Evolutionary conservation across 2,797 vertebrate species (phyloP).

Genomic region (Sphenopsis melanotis): DNA sequence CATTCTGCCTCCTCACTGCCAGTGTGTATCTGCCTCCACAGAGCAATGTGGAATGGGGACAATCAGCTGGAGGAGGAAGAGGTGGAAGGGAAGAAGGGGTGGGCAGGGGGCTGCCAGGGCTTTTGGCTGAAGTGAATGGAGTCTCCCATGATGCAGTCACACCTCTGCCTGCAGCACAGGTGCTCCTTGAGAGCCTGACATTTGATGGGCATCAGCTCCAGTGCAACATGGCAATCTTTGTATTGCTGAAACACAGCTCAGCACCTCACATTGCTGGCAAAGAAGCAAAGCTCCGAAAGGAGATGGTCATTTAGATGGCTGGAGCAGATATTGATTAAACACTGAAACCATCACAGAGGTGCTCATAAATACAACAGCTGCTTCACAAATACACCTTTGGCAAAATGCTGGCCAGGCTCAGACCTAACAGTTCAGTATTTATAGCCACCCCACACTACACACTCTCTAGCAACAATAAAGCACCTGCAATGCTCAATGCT

Average conservation of each 20-base stretch:
- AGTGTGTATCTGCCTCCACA: background rate
- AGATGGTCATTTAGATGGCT: background rate
- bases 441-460: background rate
- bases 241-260: background rate
- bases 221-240: background rate
- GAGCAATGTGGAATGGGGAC: background rate
- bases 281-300: background rate
- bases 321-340: background rate
- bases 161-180: background rate
- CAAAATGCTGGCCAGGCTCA: background rate
- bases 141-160: accelerated
- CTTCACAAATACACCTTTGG: background rate
- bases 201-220: background rate
- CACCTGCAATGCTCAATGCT: background rate
- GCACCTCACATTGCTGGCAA: background rate
- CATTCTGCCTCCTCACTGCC: background rate
- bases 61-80: background rate
- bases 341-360: background rate
- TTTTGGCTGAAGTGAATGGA: background rate
- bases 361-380: background rate
- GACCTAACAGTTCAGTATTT: background rate
- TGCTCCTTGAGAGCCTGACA: background rate
- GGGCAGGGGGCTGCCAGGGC: background rate
- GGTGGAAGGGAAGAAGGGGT: background rate
- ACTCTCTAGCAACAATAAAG: background rate